Conservation (phyloP, 2,113 vertebrate genomes). For the Hippopotamus amphibius region DNA sequence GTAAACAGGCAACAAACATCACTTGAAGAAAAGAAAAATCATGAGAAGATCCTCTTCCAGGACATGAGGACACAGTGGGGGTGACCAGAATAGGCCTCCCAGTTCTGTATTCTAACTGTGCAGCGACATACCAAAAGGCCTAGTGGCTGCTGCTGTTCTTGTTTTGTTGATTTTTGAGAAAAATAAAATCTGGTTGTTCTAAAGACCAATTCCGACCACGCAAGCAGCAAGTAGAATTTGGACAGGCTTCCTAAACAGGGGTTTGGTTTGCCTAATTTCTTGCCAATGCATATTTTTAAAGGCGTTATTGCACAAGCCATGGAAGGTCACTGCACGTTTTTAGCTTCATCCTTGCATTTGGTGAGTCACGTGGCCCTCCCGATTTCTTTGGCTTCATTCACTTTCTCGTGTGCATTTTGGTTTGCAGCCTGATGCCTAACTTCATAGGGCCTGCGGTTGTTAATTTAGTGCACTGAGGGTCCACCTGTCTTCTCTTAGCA, state of each 20-base stretch:
- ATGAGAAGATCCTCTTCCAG: conserved; percentile 37
- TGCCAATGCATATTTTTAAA: conserved; percentile 39
- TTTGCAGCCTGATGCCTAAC: conserved; percentile 44
- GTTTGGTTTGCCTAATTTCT: conserved; percentile 62
- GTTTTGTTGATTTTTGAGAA: not conserved
- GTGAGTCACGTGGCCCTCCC: not conserved
- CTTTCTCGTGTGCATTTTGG: not conserved
- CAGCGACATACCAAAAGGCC: not conserved
- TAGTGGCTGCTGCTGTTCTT: not conserved
- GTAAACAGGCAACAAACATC: conserved; percentile 80
- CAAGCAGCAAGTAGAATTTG: conserved; percentile 54
- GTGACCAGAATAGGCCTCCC: conserved; percentile 6
- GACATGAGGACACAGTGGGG: conserved; percentile 29
- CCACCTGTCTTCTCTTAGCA: conserved; percentile 22
- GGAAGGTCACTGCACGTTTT: conserved; percentile 7
- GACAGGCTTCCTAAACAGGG: not conserved
- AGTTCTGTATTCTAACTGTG: not conserved
- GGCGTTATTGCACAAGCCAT: not conserved
- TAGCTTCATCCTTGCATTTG: not conserved
- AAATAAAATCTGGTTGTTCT: not conserved
- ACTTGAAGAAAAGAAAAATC: conserved; percentile 80
- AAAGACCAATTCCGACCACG: not conserved
- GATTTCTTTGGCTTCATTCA: not conserved
- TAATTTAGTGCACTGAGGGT: not conserved
- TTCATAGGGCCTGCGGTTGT: not conserved